Base-by-base conservation (phyloP, 35 echinoderm and acorn worm species). In the Apostichopus parvimensis region DNA sequence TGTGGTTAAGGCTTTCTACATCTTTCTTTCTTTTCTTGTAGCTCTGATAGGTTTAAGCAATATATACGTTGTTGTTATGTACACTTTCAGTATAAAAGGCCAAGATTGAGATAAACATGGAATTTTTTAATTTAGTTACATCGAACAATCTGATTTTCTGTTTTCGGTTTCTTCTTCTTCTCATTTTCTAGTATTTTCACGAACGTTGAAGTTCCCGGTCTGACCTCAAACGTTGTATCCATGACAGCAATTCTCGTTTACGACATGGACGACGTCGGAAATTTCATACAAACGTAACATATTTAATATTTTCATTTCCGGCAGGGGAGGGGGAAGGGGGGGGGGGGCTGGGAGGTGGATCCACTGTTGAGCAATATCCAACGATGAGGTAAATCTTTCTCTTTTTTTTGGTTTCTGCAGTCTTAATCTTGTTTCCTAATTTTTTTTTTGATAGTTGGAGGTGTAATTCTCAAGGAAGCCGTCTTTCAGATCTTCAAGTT, bases 171-270 rank as follows among this genome's bases (percentile, higher is more conserved):
- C 9, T 77, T 7, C 26, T 77, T 7, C 34, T 45, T 80, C 53
- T 45, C 52, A 6, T 23, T 5, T 80, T 25, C 4, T 45, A 80
- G 79, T 14, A 80, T 80, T 34, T 80, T 80, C 25, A 80, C 79
- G 6, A 80, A 21, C 8, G 53, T 14, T 52, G 79, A 80, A 52
- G 25, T 80, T 5, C 79, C 79, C 0, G 15, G 25, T 45, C 79
- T 80, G 7, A 80, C 79, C 6, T 80, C 79, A 1, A 45, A 25
- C 14, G 79, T 80, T 13, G 52, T 80, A 6, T 80, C 79, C 5
- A 80, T 80, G 79, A 80, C 79, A 5, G 79, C 79, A 14, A 80
- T 80, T 28, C 20, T 80, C 28, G 79, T 52, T 0, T 80, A 80
- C 53, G 79, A 80, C 6, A 45, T 13, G 11, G 26, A 80, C 14